These are phyloP conservation scores for Cantharis flavilabris DNA, from an alignment of 2,888 invertebrate species.

Conservation along the genomic window DNA sequence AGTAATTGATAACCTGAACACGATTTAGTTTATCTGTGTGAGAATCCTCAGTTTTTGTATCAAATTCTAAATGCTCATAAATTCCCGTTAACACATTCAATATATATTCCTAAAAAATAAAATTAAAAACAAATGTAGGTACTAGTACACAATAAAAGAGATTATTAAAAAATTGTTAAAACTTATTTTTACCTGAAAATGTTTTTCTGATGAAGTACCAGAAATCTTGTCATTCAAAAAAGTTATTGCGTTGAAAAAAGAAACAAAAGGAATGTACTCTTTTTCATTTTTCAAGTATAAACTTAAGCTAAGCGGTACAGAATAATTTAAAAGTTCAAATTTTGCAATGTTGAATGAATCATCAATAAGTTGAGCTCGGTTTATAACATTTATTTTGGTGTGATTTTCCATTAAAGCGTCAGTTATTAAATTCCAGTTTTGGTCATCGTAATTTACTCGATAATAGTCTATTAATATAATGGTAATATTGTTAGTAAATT, in stretches of 20 bases:
- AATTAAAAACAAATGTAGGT: not conserved
- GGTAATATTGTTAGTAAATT: too few species aligned
- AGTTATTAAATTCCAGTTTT: slow-evolving; percentile 72
- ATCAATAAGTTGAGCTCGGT: slow-evolving; percentile 75
- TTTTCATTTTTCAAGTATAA: slow-evolving; percentile 62
- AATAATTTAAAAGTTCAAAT: slow-evolving; percentile 61
- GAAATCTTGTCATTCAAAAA: slow-evolving; percentile 31
- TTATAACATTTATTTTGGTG: slow-evolving; percentile 60
- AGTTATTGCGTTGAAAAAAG: slow-evolving; percentile 47
- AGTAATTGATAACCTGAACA: slow-evolving; percentile 62
- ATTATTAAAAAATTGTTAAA: not conserved
- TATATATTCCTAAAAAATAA: slow-evolving; percentile 13
- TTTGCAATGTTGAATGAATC: slow-evolving; percentile 70
- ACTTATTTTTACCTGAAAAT: slow-evolving; percentile 31
- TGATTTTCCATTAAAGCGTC: slow-evolving; percentile 55
- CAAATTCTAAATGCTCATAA: slow-evolving; percentile 16
- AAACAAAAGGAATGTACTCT: slow-evolving; percentile 69
- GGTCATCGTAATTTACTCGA: slow-evolving; percentile 76
- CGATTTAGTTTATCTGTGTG: slow-evolving; percentile 64
- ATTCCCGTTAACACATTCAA: not conserved
- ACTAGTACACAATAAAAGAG: not conserved
- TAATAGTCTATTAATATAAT: slow-evolving; percentile 60
- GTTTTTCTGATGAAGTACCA: slow-evolving; percentile 15
- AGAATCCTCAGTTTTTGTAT: slow-evolving; percentile 50
- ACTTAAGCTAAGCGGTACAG: slow-evolving; percentile 61